Conservation (phyloP, 2,797 vertebrate genomes). For the Australoheros facetus region DNA sequence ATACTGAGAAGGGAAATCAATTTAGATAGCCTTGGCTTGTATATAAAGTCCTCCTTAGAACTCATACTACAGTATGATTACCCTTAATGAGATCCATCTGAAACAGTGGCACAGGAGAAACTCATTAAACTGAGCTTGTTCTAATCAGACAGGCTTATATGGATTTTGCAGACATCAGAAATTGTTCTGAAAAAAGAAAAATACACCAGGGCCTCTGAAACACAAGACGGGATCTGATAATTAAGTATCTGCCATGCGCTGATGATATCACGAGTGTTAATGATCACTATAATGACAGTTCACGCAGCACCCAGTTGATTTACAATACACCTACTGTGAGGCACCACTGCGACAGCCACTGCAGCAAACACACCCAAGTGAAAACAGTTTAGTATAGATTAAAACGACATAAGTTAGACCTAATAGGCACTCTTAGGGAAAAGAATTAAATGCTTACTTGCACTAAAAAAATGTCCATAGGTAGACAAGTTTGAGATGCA, state of each 20-base stretch:
- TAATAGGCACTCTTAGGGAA: slow-evolving; percentile 45
- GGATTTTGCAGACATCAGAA: slow-evolving; percentile 80
- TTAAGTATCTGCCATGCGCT: slow-evolving; percentile 81
- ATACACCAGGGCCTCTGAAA: slow-evolving; percentile 77
- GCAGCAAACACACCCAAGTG: slow-evolving; percentile 63
- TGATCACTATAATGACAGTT: slow-evolving; percentile 84
- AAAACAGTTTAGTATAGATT: slow-evolving; percentile 62
- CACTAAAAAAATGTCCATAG: slow-evolving; percentile 53
- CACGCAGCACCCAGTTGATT: slow-evolving; percentile 79
- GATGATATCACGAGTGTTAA: slow-evolving; percentile 83
- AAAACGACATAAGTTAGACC: slow-evolving; percentile 60
- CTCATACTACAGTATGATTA: slow-evolving; percentile 81
- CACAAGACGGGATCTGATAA: slow-evolving; percentile 77
- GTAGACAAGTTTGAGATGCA: slow-evolving; percentile 74
- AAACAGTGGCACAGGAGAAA: slow-evolving; percentile 76
- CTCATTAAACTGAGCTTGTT: slow-evolving; percentile 80
- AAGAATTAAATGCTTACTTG: slow-evolving; percentile 68
- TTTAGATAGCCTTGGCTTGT: slow-evolving; percentile 71
- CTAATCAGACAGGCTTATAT: slow-evolving; percentile 83
- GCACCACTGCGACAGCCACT: slow-evolving; percentile 72
- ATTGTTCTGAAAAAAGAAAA: slow-evolving; percentile 77
- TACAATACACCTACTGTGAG: slow-evolving; percentile 77
- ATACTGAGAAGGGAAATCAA: slow-evolving; percentile 75
- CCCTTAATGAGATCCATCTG: slow-evolving; percentile 81
- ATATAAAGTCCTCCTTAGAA: slow-evolving; percentile 74